Percentiles rank a stretch among this genome's conserved stretches.
Evolutionary conservation across 2,113 vertebrate genomes (phyloP).

Genomic region (Gallinago paraguaiae): DNA sequence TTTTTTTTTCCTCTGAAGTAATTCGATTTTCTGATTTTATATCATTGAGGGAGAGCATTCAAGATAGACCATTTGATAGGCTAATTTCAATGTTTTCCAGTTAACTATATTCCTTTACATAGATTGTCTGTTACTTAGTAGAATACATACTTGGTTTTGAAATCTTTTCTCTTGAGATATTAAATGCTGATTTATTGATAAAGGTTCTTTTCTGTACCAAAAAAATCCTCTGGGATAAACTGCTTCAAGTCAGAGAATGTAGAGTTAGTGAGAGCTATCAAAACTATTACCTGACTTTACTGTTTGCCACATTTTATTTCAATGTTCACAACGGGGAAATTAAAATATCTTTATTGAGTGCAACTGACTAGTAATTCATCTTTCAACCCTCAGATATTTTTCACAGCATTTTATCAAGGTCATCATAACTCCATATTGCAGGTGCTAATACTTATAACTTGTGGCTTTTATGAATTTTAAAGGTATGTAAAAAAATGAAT

Average conservation of each 20-base stretch:
- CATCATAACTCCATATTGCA: background rate
- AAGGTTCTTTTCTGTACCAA: background rate
- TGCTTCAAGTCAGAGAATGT: background rate
- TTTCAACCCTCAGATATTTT: background rate
- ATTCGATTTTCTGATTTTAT: background rate
- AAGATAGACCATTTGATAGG: background rate
- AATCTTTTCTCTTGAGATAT: background rate
- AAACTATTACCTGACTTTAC: background rate
- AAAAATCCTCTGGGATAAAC: background rate
- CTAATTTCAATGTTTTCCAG: background rate
- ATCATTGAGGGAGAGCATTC: background rate
- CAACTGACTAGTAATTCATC: background rate
- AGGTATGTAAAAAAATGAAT: background rate
- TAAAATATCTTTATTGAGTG: background rate
- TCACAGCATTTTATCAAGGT: slow-evolving; percentile 3
- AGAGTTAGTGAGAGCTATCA: background rate
- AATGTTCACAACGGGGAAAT: background rate
- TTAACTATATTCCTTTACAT: background rate
- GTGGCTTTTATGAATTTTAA: background rate
- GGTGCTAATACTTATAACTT: background rate
- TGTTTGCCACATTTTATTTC: slow-evolving; percentile 7
- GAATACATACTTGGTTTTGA: background rate
- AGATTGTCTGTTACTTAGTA: background rate
- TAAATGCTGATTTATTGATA: background rate
- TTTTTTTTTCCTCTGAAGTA: background rate